Base-by-base conservation (phyloP, 2,888 invertebrate genomes). In the Agrotis exclamationis region DNA sequence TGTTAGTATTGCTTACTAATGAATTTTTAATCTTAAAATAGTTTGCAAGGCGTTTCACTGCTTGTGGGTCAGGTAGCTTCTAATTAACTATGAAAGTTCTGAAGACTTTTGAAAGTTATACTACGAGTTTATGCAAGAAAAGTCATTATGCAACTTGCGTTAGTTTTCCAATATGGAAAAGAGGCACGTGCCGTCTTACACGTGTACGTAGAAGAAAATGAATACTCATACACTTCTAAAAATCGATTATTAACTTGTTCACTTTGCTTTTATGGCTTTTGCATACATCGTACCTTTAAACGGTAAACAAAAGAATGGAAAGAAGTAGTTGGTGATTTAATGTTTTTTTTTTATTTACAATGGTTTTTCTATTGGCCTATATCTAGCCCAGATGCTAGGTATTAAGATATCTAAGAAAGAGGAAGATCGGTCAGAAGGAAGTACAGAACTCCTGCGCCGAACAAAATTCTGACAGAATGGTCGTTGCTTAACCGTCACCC, bases 1-100 rank as follows among this genome's bases (percentile, higher is more conserved):
- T 45, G 54, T 54, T 48, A n/a, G 39, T 48, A 14, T 45, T 50
- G 48, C 13, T 67, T 48, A 53, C 24, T 58, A 76, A 22, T 45
- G 0, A 47, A 60, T 51, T 20, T n/a, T 70, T 24, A 39, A 24
- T 20, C 16, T n/a, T 70, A 20, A 39, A 18, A 16, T 51, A 20
- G 33, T 57, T 74, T 22, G 47, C 57, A 57, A 39, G 13, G 24
- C 22, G 4, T 39, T 39, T 9, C 39, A 47, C 0, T 16, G 11
- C n/a, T 50, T 63, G 18, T 73, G 33, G 18, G 24, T 57, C 4
- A 51, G 39, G 13, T 39, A 22, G 24, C 7, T 33, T 33, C 1
- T 4, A 45, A 47, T 13, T 24, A 53, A 2, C 0, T 3, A 14
- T 59, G 18, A 54, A 59, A 33, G 14, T 74, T 33, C 11, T 54